Percentiles rank a stretch among this genome's conserved stretches.
Evolutionary conservation across 1,140 invertebrate genomes (phyloP).

Genomic region (Saccostrea cuccullata): DNA sequence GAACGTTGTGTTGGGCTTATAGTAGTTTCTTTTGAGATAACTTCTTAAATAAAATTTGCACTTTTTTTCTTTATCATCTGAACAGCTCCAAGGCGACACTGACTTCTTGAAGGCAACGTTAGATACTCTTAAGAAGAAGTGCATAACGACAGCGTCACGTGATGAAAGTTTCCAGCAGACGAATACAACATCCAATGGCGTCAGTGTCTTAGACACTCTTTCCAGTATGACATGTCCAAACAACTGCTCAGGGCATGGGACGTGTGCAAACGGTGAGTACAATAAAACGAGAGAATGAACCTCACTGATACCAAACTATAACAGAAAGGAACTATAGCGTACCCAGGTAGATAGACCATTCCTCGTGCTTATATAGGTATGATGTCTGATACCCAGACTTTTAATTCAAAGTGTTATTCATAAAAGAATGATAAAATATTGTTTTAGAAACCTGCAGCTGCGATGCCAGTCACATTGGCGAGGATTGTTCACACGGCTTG

Average conservation of each 20-base stretch:
- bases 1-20: too few species aligned
- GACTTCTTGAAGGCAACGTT: not conserved
- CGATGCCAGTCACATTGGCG: not conserved
- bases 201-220: not conserved
- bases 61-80: not conserved
- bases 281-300: not conserved
- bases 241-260: not conserved
- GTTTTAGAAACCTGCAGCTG: not conserved
- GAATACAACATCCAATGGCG: not conserved
- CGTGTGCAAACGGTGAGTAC: not conserved
- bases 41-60: not conserved
- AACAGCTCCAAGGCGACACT: not conserved
- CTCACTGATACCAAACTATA: too few species aligned
- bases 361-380: too few species aligned
- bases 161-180: conserved; percentile 21
- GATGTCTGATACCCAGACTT: too few species aligned
- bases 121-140: not conserved
- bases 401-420: too few species aligned
- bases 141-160: conserved; percentile 6
- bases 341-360: too few species aligned
- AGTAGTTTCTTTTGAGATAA: too few species aligned
- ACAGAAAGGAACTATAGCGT: too few species aligned
- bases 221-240: not conserved
- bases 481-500: not conserved
- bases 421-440: too few species aligned